Percentiles rank a stretch among this genome's conserved stretches.
These are phyloP conservation scores for Battus philenor DNA, from an alignment of 1,140 invertebrate species.

Conservation along the genomic window DNA sequence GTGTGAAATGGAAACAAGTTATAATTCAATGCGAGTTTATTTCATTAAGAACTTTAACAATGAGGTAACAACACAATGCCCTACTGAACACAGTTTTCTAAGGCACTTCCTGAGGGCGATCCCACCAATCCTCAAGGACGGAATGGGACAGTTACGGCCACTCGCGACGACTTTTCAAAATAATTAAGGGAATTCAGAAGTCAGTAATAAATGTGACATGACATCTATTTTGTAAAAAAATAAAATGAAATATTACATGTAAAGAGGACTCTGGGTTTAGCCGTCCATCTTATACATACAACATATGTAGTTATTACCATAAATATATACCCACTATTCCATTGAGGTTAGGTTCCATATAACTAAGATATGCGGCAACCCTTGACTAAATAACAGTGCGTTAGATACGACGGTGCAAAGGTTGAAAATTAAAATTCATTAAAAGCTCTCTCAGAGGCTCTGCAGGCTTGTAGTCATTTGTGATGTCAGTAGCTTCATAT, in stretches of 20 bases:
- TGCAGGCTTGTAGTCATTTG: too few relatives aligned
- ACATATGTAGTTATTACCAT: background rate
- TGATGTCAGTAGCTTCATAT: too few relatives aligned
- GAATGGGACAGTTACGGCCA: too few relatives aligned
- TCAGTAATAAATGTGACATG: background rate
- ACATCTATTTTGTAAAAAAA: background rate
- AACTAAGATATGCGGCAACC: too few relatives aligned
- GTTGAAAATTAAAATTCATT: too few relatives aligned
- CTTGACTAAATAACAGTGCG: too few relatives aligned
- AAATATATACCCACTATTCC: too few relatives aligned
- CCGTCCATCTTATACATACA: background rate
- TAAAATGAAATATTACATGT: background rate
- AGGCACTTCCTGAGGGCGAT: slow-evolving; percentile 21
- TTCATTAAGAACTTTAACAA: slow-evolving; percentile 25
- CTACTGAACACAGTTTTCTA: slow-evolving; percentile 25
- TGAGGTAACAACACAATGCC: slow-evolving; percentile 29
- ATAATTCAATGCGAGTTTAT: slow-evolving; percentile 10
- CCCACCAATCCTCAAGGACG: too few relatives aligned
- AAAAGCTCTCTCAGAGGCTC: too few relatives aligned
- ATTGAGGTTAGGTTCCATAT: too few relatives aligned
- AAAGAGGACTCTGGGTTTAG: background rate
- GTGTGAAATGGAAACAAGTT: background rate
- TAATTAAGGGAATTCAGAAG: background rate
- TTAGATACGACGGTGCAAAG: too few relatives aligned
- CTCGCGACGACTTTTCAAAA: background rate